phyloP scores from a whole-genome alignment of 2,797 vertebrate species.

The Sebastes taczanowskii region DNA sequence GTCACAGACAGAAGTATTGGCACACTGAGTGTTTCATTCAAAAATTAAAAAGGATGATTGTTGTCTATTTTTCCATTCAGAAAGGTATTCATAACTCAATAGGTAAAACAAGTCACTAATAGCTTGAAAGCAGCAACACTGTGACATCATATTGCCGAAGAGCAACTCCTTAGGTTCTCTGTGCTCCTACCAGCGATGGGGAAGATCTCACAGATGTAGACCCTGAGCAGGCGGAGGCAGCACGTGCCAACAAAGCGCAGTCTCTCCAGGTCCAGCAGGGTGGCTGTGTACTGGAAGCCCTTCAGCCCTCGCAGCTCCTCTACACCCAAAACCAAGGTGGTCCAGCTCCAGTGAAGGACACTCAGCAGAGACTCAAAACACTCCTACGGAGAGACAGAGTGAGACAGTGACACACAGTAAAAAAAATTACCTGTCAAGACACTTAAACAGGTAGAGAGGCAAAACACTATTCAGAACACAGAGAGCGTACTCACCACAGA shows the following conservation, averaged over 20 bases:
- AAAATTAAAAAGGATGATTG: neutral
- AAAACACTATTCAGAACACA: neutral
- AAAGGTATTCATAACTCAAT: neutral
- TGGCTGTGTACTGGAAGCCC: conserved; percentile 98
- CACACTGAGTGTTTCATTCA: neutral
- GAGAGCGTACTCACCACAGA: conserved; percentile 87
- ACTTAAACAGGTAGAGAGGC: neutral
- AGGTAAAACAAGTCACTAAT: neutral
- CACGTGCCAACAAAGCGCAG: conserved; percentile 97
- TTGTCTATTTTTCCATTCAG: neutral
- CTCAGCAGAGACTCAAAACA: conserved; percentile 97
- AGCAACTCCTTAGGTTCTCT: neutral
- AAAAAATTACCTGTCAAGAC: neutral
- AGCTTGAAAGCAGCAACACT: neutral
- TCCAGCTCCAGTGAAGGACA: conserved; percentile 99
- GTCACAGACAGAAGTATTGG: neutral
- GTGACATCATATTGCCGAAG: neutral
- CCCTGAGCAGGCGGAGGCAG: conserved; percentile 93
- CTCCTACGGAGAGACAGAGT: conserved; percentile 81
- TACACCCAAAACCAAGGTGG: conserved; percentile 95
- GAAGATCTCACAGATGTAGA: conserved; percentile 99
- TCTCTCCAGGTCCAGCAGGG: conserved; percentile 95
- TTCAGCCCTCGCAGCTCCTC: conserved; percentile 97
- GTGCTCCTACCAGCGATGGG: conserved; percentile 91
- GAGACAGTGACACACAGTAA: neutral